These are phyloP conservation scores for Acanthis flammea DNA, from an alignment of 2,797 vertebrate species.

Conservation along the genomic window DNA sequence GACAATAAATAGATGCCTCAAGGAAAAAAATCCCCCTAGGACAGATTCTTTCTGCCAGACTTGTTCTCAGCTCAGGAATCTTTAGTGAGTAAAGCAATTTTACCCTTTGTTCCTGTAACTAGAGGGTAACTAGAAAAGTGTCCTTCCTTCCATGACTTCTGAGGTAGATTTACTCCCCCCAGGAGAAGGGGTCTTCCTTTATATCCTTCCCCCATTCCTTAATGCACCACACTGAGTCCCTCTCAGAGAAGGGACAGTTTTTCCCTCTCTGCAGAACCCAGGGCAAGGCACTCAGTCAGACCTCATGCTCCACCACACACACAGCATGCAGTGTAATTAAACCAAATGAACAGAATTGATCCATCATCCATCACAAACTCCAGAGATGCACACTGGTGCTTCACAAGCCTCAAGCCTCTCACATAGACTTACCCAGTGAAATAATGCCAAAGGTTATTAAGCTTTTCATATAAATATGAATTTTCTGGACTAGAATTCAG, in stretches of 20 bases:
- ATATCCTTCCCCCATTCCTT: background rate
- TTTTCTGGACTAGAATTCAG: background rate
- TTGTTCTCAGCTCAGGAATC: background rate
- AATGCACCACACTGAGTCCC: rapidly evolving
- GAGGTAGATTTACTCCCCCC: background rate
- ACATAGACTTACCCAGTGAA: background rate
- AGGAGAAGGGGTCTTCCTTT: background rate
- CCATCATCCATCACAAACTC: background rate
- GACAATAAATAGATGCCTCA: background rate
- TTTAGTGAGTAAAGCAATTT: background rate
- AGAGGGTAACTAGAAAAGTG: background rate
- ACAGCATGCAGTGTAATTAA: background rate
- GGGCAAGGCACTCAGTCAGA: background rate
- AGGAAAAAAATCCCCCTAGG: background rate
- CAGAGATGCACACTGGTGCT: background rate
- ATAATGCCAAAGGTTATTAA: background rate
- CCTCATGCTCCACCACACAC: background rate
- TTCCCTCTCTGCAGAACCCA: background rate
- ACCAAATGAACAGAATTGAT: background rate
- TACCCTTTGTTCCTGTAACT: background rate
- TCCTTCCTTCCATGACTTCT: background rate
- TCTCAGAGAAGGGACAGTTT: background rate
- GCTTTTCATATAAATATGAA: background rate
- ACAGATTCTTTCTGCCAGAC: background rate
- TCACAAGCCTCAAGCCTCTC: background rate